A percentile compares a stretch with the other conserved stretches of the same genome.
These are phyloP conservation scores for Spea bombifrons DNA, from an alignment of 2,113 vertebrate species.

Conservation along the genomic window DNA sequence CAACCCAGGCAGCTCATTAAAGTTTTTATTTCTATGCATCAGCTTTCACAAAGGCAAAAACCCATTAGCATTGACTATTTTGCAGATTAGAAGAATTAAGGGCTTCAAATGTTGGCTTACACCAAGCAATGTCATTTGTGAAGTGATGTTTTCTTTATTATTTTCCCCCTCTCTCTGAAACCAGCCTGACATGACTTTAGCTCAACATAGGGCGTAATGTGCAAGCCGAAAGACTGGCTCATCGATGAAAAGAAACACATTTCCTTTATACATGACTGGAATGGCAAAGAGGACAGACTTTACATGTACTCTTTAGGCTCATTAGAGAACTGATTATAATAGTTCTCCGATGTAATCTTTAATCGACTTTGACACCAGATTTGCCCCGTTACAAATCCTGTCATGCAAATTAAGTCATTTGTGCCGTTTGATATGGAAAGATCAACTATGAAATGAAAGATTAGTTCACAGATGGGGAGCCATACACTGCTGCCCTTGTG, in stretches of 20 bases:
- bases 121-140: conserved; percentile 83
- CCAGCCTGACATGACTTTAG: conserved; percentile 86
- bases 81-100: conserved; percentile 87
- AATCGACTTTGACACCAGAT: conserved; percentile 99
- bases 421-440: conserved; percentile 98
- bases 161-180: conserved; percentile 78
- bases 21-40: conserved; percentile 84
- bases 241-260: conserved; percentile 83
- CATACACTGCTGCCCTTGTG: conserved; percentile 83
- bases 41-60: conserved; percentile 86
- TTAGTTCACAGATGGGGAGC: conserved; percentile 93
- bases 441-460: conserved; percentile 99
- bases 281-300: conserved; percentile 90
- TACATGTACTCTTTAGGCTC: conserved; percentile 86
- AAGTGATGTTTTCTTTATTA: conserved; percentile 84
- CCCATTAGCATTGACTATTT: conserved; percentile 92
- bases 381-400: conserved; percentile 99
- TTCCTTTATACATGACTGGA: conserved; percentile 85
- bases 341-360: conserved; percentile 97
- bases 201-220: conserved; percentile 80
- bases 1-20: conserved; percentile 84
- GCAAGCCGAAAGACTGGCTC: conserved; percentile 84
- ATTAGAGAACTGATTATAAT: conserved; percentile 99
- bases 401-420: conserved; percentile 99
- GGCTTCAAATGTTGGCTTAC: conserved; percentile 85